These are phyloP conservation scores for Clavelina lepadiformis DNA, from an alignment of 23 tunicate genomes.

Conservation along the genomic window DNA sequence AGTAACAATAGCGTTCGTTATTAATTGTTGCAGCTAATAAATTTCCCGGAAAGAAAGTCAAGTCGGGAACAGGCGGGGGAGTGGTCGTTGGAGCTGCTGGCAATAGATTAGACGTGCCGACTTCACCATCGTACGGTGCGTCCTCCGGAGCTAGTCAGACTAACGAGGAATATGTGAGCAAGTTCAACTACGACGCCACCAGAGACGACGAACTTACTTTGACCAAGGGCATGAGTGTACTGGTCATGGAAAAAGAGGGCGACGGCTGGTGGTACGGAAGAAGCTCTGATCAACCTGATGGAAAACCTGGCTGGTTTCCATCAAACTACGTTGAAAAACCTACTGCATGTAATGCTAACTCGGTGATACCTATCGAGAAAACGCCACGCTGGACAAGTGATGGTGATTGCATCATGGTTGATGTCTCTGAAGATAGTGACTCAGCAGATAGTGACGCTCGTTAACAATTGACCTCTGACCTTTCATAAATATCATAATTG, in stretches of 20 bases:
- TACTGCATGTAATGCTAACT: not conserved
- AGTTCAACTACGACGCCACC: slow-evolving; percentile 53
- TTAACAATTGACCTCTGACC: too few species aligned
- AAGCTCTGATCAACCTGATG: slow-evolving; percentile 26
- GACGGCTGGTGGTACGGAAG: slow-evolving; percentile 87
- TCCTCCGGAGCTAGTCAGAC: not conserved
- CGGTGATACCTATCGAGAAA: not conserved
- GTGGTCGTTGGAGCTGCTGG: not conserved
- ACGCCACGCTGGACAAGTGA: not conserved
- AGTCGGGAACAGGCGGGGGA: not conserved
- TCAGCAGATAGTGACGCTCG: too few species aligned
- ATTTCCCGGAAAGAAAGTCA: slow-evolving; percentile 5
- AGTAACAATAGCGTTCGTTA: too few species aligned
- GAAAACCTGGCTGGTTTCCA: slow-evolving; percentile 66
- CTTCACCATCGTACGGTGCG: not conserved
- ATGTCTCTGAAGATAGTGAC: too few species aligned
- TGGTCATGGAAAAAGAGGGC: slow-evolving; percentile 39
- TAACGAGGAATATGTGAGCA: slow-evolving; percentile 56
- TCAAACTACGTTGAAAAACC: slow-evolving; percentile 56
- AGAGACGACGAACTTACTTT: slow-evolving; percentile 55
- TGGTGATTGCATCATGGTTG: slow-evolving; percentile 41
- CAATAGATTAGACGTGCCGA: not conserved
- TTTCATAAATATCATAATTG: too few species aligned
- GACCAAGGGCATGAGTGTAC: slow-evolving; percentile 49
- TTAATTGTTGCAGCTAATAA: slow-evolving; percentile 8